phyloP scores from a whole-genome alignment of 2,113 vertebrate species.

The Petrocephalus zakoni region DNA sequence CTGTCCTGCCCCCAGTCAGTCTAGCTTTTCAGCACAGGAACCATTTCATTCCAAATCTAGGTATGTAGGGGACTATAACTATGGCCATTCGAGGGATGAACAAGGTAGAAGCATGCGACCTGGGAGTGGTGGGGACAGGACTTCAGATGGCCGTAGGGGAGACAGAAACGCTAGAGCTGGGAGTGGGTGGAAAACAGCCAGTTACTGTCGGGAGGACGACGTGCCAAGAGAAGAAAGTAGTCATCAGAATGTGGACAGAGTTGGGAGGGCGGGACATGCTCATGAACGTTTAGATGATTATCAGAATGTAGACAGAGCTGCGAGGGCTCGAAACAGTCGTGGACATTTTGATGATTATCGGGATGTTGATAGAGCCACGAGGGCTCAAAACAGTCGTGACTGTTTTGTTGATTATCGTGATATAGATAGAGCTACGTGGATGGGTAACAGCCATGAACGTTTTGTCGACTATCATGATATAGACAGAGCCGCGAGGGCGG shows the following conservation, averaged over 20 bases:
- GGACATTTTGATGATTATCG: not conserved
- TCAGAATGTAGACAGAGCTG: not conserved
- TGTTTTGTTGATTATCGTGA: not conserved
- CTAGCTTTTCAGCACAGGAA: not conserved
- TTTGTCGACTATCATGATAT: not conserved
- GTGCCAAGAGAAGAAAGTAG: not conserved
- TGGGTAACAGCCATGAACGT: not conserved
- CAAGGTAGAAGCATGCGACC: not conserved
- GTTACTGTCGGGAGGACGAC: not conserved
- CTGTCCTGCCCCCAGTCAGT: not conserved
- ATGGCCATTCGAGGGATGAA: not conserved
- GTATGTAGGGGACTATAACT: constrained; percentile 20
- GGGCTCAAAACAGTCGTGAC: not conserved
- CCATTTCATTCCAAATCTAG: not conserved
- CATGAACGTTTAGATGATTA: not conserved
- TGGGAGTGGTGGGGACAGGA: not conserved
- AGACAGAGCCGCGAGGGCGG: not conserved
- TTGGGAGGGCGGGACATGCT: not conserved
- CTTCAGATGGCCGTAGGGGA: not conserved
- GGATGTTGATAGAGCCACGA: not conserved
- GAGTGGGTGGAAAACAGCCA: not conserved
- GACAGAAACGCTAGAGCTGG: not conserved
- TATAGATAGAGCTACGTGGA: not conserved
- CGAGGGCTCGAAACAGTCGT: not conserved
- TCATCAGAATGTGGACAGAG: not conserved